Conservation (phyloP, 2,888 invertebrate species). For the Acronicta leporina region DNA sequence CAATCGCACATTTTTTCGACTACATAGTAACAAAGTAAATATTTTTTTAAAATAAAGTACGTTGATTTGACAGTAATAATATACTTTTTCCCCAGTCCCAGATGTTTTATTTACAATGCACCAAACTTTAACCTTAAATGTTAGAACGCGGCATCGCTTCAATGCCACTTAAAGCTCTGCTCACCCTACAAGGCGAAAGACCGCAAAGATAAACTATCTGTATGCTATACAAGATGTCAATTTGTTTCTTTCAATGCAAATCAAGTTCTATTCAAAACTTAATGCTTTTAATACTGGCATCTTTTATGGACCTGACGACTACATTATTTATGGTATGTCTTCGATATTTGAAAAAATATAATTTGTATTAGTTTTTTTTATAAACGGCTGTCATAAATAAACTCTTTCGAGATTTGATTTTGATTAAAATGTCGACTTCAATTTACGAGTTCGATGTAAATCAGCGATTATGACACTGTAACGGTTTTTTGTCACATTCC, state of each 20-base stretch:
- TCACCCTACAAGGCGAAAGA: constrained; percentile 26
- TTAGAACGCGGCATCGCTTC: not conserved
- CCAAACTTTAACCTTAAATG: not conserved
- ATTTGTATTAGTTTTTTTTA: constrained; percentile 24
- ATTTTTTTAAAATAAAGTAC: too few relatives aligned
- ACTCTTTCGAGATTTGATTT: constrained; percentile 28
- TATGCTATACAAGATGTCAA: constrained; percentile 35
- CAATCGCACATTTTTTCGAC: too few relatives aligned
- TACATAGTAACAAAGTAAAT: too few relatives aligned
- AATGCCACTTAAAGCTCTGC: constrained; percentile 25
- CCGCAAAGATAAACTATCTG: constrained; percentile 33
- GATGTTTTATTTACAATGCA: too few relatives aligned
- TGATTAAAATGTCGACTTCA: constrained; percentile 45
- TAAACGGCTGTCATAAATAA: constrained; percentile 25
- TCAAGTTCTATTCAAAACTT: constrained; percentile 43
- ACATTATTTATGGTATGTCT: constrained; percentile 38
- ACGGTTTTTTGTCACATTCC: constrained; percentile 2
- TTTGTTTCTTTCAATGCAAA: constrained; percentile 53
- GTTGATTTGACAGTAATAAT: too few relatives aligned
- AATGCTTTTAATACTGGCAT: constrained; percentile 32
- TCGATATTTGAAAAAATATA: constrained; percentile 20
- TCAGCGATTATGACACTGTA: constrained; percentile 14
- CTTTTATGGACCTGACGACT: constrained; percentile 35
- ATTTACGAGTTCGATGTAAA: constrained; percentile 34
- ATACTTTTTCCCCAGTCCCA: too few relatives aligned